Percentiles rank a stretch among this genome's conserved stretches.
phyloP scores from a whole-genome alignment of 2,888 invertebrate species.

The Lapara coniferarum region DNA sequence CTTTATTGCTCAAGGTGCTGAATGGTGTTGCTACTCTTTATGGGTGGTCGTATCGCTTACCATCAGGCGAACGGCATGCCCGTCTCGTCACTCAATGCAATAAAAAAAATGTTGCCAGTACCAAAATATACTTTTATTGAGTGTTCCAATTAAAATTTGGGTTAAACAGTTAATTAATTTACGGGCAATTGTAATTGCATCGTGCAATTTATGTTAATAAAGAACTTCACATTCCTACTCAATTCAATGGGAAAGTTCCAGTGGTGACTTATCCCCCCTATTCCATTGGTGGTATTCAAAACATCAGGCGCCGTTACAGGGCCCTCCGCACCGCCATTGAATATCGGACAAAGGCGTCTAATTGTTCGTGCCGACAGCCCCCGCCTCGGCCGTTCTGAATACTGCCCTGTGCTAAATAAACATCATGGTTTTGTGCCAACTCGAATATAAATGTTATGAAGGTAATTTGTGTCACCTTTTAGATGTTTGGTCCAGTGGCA shows the following conservation, averaged over 20 bases:
- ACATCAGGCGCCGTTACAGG: constrained; percentile 55
- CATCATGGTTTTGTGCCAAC: constrained; percentile 7
- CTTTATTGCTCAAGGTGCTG: too few relatives aligned
- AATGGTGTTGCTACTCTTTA: too few relatives aligned
- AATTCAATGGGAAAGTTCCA: neutral
- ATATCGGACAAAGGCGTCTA: constrained; percentile 77
- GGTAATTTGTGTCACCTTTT: neutral
- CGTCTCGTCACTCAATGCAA: too few relatives aligned
- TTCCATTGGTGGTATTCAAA: constrained; percentile 47
- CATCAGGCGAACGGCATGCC: too few relatives aligned
- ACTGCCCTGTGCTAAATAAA: constrained; percentile 20
- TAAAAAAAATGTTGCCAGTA: too few relatives aligned
- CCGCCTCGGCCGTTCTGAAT: constrained; percentile 16
- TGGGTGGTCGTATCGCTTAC: too few relatives aligned
- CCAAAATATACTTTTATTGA: too few relatives aligned
- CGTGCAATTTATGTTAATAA: too few relatives aligned
- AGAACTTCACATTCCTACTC: too few relatives aligned
- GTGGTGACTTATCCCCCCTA: constrained; percentile 42
- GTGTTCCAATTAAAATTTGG: too few relatives aligned
- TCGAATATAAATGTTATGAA: neutral
- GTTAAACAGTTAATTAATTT: too few relatives aligned
- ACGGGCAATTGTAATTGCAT: too few relatives aligned
- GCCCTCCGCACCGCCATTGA: constrained; percentile 57
- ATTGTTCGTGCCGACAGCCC: constrained; percentile 60
- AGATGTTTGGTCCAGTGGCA: neutral